Conservation (phyloP, 2,797 vertebrate species). For the Lepidocolaptes lacrymiger region DNA sequence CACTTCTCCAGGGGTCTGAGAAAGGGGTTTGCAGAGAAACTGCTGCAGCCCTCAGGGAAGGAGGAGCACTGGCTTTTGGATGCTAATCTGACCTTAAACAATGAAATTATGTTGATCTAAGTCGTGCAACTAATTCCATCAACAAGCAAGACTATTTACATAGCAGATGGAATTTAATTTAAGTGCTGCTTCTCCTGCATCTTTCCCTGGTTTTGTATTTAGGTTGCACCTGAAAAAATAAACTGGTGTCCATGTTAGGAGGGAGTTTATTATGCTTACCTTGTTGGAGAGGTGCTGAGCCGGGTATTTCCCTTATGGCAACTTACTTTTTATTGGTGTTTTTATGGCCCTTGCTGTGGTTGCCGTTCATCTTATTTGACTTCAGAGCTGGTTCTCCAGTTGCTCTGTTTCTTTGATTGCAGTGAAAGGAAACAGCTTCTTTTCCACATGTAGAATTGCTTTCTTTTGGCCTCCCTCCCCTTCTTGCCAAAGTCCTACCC, state of each 20-base stretch:
- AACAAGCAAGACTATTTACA: slow-evolving; percentile 33
- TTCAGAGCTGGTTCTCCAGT: slow-evolving; percentile 4
- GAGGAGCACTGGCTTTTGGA: not conserved
- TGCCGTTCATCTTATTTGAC: slow-evolving; percentile 12
- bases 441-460: not conserved
- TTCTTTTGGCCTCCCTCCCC: not conserved
- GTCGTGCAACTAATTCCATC: not conserved
- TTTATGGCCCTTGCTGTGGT: slow-evolving; percentile 25
- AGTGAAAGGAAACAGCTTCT: not conserved
- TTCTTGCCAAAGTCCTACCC: not conserved
- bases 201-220: slow-evolving; percentile 5
- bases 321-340: slow-evolving; percentile 34
- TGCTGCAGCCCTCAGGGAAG: not conserved
- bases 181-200: not conserved
- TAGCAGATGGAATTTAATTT: slow-evolving; percentile 13
- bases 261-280: slow-evolving; percentile 39
- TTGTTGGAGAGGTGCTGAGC: slow-evolving; percentile 21
- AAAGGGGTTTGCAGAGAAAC: not conserved
- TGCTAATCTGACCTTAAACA: not conserved
- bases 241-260: not conserved
- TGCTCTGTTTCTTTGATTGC: not conserved
- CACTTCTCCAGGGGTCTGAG: not conserved
- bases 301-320: slow-evolving; percentile 29
- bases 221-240: slow-evolving; percentile 52
- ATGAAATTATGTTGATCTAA: not conserved